Evolutionary conservation across 2,113 vertebrate species (phyloP), one percentile per base, ranked within the genome.

Genomic region (Arothron firmamentum): DNA sequence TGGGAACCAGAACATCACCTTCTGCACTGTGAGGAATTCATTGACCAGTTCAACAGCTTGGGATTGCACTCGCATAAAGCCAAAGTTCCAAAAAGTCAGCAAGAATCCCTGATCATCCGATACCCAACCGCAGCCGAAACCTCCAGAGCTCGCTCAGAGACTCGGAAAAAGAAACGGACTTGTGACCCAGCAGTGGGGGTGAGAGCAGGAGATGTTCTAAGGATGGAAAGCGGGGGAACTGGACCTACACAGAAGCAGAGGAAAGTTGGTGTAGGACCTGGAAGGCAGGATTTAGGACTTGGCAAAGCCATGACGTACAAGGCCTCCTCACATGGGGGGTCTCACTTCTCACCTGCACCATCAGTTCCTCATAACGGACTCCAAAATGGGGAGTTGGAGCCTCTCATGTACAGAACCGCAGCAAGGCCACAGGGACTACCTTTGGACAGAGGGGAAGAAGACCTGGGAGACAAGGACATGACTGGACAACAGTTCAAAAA

Each of bases 1-100:
- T 99, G 96, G 96, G 96, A 99, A 83, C 96, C 96, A 0, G 95
- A 97, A 65, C 90, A 98, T 56, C 96, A 99, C 63, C 89, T 99
- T 5, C 87, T 97, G 59, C 96, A 98, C 87, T 99, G 96, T 52
- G 95, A 98, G 86, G 96, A 99, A 79, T 99, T 98, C 72, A 98
- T 98, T 4, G 93, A 98, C 15, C 94, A 96, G 82, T 99, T 98
- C 88, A 96, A 99, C 42, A 94, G 92, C 86, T 91, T 95, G 13
- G 92, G 88, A 0, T 47, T 93, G 56, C 79, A 90, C 56, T 88
- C 91, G 16, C 94, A 97, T 72, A 94, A 93, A 74, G 63, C 90
- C 2, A 93, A 94, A 80, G 90, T 3, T 85, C 88, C 72, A n/a
- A 95, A 94, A 85, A 91, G 42, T 41, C 72, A 55, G 4, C 90